Conservation (phyloP, 2,888 invertebrate species). For the Perdita meconis region DNA sequence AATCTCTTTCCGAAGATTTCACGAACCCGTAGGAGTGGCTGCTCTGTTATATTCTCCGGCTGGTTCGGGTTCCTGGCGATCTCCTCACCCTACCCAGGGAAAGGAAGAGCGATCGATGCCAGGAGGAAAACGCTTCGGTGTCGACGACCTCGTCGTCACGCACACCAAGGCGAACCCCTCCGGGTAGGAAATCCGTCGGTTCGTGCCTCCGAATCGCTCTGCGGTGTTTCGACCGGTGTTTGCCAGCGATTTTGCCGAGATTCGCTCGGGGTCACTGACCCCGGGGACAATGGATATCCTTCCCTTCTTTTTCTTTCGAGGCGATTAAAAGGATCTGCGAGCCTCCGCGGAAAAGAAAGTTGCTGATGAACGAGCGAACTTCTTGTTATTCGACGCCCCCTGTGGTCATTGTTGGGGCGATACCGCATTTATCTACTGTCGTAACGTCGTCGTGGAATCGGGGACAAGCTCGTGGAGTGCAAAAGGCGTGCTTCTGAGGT, state of each 20-base stretch:
- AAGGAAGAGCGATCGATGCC: conserved; percentile 59
- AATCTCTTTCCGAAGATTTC: conserved; percentile 34
- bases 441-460: too few species aligned
- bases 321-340: background rate
- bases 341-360: background rate
- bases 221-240: conserved; percentile 30
- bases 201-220: conserved; percentile 40
- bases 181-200: conserved; percentile 16
- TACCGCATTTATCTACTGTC: too few species aligned
- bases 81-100: conserved; percentile 32
- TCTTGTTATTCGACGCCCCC: background rate
- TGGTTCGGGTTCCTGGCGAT: conserved; percentile 1
- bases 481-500: too few species aligned
- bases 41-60: background rate
- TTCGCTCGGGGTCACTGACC: conserved; percentile 30
- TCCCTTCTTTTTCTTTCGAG: background rate
- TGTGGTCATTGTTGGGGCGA: too few species aligned
- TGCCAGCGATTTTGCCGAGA: conserved; percentile 26
- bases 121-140: conserved; percentile 54
- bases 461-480: too few species aligned
- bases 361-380: background rate
- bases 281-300: conserved; percentile 1
- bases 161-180: conserved; percentile 33
- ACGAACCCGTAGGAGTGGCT: background rate
- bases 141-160: conserved; percentile 60